A percentile compares a stretch with the other conserved stretches of the same genome.
Conservation (phyloP, 2,888 invertebrate genomes). For the Apoda limacodes region DNA sequence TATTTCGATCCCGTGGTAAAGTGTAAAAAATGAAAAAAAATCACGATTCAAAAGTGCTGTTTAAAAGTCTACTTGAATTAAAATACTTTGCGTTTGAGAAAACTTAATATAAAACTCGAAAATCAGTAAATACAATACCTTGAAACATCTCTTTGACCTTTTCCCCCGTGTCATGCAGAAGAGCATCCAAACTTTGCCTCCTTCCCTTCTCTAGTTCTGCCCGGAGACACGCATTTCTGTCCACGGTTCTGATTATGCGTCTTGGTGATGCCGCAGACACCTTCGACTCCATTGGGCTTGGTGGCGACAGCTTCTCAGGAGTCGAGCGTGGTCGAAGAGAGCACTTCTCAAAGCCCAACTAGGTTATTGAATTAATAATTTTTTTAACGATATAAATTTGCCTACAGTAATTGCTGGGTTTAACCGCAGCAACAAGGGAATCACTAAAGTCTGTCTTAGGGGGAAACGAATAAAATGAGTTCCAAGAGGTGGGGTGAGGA, state of each 20-base stretch:
- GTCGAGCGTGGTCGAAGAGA: slow-evolving; percentile 54
- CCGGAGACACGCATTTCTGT: slow-evolving; percentile 24
- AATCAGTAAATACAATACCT: too few relatives aligned
- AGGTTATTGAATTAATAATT: slow-evolving; percentile 3
- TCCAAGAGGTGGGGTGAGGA: too few relatives aligned
- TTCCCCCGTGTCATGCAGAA: slow-evolving; percentile 82
- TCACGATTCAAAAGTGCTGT: too few relatives aligned
- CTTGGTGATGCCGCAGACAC: slow-evolving; percentile 32
- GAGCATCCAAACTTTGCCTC: slow-evolving; percentile 80
- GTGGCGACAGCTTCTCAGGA: slow-evolving; percentile 45
- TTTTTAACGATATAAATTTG: background rate
- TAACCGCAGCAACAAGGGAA: background rate
- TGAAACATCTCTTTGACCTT: slow-evolving; percentile 86
- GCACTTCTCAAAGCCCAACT: slow-evolving; percentile 68
- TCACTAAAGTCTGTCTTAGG: too few relatives aligned
- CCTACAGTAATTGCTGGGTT: too few relatives aligned
- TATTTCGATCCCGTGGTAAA: too few relatives aligned
- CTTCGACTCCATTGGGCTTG: slow-evolving; percentile 40
- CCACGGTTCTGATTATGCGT: slow-evolving; percentile 24
- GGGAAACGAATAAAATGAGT: too few relatives aligned
- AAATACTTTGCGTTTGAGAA: too few relatives aligned
- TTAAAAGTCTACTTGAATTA: too few relatives aligned
- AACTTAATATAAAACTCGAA: too few relatives aligned
- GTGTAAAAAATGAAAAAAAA: too few relatives aligned
- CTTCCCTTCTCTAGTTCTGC: slow-evolving; percentile 47